These are phyloP conservation scores for Paratrypauchen microcephalus DNA, from an alignment of 2,797 vertebrate genomes.

Conservation along the genomic window DNA sequence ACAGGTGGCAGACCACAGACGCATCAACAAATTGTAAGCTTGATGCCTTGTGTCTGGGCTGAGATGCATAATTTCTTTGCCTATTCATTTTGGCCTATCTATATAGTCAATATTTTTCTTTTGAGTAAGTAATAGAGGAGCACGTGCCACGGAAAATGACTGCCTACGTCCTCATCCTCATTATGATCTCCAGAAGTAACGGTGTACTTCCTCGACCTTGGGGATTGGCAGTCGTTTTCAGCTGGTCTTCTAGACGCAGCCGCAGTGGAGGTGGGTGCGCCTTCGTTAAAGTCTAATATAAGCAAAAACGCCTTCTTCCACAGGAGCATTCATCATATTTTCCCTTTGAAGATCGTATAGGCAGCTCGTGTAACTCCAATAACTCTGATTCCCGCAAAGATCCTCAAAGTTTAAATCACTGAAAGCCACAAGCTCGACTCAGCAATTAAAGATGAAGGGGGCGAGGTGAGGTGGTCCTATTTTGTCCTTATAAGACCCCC, in stretches of 20 bases:
- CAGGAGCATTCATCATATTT: constrained; percentile 33
- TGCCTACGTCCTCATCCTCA: neutral
- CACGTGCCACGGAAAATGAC: constrained; percentile 9
- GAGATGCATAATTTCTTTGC: neutral
- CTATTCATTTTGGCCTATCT: neutral
- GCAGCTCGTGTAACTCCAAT: constrained; percentile 42
- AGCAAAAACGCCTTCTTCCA: constrained; percentile 11
- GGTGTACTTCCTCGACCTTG: constrained; percentile 7
- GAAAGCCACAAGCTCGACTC: constrained; percentile 22
- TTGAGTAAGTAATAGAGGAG: neutral
- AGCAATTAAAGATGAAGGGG: constrained; percentile 29
- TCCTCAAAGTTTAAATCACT: constrained; percentile 26
- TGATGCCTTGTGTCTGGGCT: neutral
- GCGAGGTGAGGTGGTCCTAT: constrained; percentile 8
- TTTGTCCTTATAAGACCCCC: constrained; percentile 18
- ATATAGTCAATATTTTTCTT: neutral
- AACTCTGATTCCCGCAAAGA: constrained; percentile 44
- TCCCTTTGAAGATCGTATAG: constrained; percentile 41
- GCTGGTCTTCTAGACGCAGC: neutral
- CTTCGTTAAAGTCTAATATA: constrained; percentile 19
- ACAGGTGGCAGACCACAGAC: too few species aligned
- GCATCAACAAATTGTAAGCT: too few species aligned
- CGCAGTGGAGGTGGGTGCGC: constrained; percentile 1
- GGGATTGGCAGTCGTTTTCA: constrained; percentile 8
- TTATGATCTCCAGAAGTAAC: constrained; percentile 10